A percentile compares a stretch with the other conserved stretches of the same genome.
phyloP scores from a whole-genome alignment of 2,888 invertebrate genomes.

The Drosophila mulleri region DNA sequence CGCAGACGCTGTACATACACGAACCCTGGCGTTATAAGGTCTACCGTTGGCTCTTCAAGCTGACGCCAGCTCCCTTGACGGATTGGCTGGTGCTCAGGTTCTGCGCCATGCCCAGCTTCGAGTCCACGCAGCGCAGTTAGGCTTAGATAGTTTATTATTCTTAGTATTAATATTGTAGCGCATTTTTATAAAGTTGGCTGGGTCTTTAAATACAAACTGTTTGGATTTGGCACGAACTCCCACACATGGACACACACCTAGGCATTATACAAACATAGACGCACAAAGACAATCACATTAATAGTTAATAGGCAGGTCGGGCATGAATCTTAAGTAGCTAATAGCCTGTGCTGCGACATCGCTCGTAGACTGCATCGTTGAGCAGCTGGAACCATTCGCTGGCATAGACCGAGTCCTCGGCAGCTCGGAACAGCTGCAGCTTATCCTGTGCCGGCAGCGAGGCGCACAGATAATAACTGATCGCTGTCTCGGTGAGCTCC shows the following conservation, averaged over 20 bases:
- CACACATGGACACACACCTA: background rate
- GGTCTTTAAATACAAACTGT: slow-evolving; percentile 34
- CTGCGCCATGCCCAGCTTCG: slow-evolving; percentile 87
- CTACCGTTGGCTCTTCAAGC: slow-evolving; percentile 88
- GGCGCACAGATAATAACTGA: slow-evolving; percentile 84
- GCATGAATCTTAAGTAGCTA: slow-evolving; percentile 25
- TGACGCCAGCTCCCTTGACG: slow-evolving; percentile 87
- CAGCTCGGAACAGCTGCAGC: slow-evolving; percentile 82
- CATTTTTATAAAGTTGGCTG: slow-evolving; percentile 49
- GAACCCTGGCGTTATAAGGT: slow-evolving; percentile 88
- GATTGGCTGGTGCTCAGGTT: slow-evolving; percentile 88
- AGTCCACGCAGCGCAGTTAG: slow-evolving; percentile 21
- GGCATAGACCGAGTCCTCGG: slow-evolving; percentile 82
- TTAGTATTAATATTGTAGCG: slow-evolving; percentile 3
- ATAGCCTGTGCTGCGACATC: slow-evolving; percentile 78
- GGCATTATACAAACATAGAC: slow-evolving; percentile 14
- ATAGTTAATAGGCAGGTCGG: slow-evolving; percentile 28
- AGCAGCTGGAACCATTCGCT: slow-evolving; percentile 85
- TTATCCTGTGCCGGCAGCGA: slow-evolving; percentile 77
- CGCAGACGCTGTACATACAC: slow-evolving; percentile 88
- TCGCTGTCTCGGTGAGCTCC: slow-evolving; percentile 83
- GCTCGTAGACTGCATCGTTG: slow-evolving; percentile 82
- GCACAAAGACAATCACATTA: slow-evolving; percentile 25
- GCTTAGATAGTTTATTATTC: slow-evolving; percentile 2
- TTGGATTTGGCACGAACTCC: slow-evolving; percentile 37